A percentile compares a stretch with the other conserved stretches of the same genome.
These are phyloP conservation scores for Choloepus hoffmanni DNA, from an alignment of 2,113 vertebrate genomes.

Conservation along the genomic window DNA sequence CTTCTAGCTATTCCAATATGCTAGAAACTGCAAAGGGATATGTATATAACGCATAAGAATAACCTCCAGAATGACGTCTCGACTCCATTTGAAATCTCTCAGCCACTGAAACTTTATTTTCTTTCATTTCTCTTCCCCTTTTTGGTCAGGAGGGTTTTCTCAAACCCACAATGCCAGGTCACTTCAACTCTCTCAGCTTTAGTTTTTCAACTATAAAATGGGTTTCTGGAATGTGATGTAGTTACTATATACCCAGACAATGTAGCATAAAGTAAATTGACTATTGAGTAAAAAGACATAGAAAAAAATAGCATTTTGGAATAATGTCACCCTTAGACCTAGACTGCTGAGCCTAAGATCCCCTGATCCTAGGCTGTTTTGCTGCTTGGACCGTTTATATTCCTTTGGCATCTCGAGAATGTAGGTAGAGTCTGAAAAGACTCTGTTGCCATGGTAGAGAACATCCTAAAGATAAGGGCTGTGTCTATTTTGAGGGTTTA, in stretches of 20 bases:
- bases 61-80: too few relatives aligned
- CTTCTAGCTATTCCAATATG: too few relatives aligned
- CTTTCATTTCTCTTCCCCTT: too few relatives aligned
- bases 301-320: neutral
- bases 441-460: constrained; percentile 66
- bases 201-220: constrained; percentile 28
- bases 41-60: too few relatives aligned
- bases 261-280: neutral
- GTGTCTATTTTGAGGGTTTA: constrained; percentile 70
- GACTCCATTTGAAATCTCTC: too few relatives aligned
- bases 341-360: neutral
- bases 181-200: neutral
- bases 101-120: too few relatives aligned
- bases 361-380: constrained; percentile 27
- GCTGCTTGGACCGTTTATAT: constrained; percentile 16
- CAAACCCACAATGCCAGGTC: neutral
- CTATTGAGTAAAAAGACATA: neutral
- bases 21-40: too few relatives aligned
- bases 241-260: neutral
- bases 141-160: too few relatives aligned
- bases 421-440: constrained; percentile 60
- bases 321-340: neutral
- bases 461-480: constrained; percentile 60
- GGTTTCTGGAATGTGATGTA: neutral
- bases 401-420: constrained; percentile 55